phyloP scores from a whole-genome alignment of 2,113 vertebrate genomes.

The Macrotus californicus region DNA sequence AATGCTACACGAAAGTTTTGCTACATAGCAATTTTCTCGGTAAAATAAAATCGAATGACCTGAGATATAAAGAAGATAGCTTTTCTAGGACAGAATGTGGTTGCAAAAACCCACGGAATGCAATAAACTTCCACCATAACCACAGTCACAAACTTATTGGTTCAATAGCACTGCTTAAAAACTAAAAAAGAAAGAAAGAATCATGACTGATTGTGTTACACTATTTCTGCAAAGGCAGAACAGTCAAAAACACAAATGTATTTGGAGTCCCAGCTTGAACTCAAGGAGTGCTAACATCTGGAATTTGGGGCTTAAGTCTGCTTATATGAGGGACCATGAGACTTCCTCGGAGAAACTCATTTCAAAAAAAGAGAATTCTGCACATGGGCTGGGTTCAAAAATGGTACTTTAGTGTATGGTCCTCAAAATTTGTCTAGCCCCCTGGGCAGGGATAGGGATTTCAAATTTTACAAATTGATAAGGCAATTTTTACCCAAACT shows the following conservation, averaged over 20 bases:
- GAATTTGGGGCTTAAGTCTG: not conserved
- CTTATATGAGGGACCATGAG: not conserved
- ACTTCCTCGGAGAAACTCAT: not conserved
- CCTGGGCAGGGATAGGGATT: not conserved
- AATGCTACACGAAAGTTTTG: constrained; percentile 15
- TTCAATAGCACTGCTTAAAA: constrained; percentile 4
- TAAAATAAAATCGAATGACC: constrained; percentile 33
- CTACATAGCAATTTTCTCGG: constrained; percentile 32
- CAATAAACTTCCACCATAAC: constrained; percentile 25
- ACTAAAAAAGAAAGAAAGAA: not conserved
- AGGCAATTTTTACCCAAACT: not conserved
- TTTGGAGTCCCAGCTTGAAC: not conserved
- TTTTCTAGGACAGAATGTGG: constrained; percentile 2
- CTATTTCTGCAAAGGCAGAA: not conserved
- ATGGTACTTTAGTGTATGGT: not conserved
- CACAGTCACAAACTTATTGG: not conserved
- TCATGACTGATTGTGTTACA: not conserved
- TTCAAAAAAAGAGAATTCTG: constrained; percentile 4
- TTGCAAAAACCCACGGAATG: constrained; percentile 7
- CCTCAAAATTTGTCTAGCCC: not conserved
- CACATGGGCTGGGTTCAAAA: not conserved
- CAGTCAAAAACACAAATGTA: not conserved
- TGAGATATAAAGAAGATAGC: constrained; percentile 2
- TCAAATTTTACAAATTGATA: not conserved
- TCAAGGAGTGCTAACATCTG: not conserved